Evolutionary conservation across 2,888 invertebrate species (phyloP), one percentile per base, ranked within the genome.

Genomic region (Caenorhabditis uteleia): DNA sequence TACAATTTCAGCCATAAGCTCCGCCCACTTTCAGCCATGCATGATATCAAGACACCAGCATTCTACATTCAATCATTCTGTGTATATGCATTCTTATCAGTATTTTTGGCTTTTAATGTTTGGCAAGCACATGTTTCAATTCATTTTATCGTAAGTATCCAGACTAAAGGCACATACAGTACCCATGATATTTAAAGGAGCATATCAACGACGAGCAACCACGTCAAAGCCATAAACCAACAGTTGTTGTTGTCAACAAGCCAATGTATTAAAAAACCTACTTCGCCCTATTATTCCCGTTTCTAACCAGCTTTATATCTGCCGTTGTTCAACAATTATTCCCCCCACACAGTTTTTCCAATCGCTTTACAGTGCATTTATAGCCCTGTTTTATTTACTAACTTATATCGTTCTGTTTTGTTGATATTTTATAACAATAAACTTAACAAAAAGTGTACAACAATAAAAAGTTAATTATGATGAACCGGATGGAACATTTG

Each of bases 91-190:
- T 56, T 58, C 16, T 55, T 81, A 21, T 31, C 70, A 18, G 43
- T 55, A 2, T 81, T 81, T 65, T 56, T 77, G 47, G 12, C 57
- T n/a, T 81, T 70, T 68, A 82, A 79, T 54, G 44, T 71, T 14
- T 81, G 81, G 81, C 81, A 81, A 66, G 68, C 73, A n/a, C 43
- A 50, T n/a, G 73, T 78, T 34, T 50, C 77, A n/a, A 59, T 74
- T 49, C 51, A 76, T 33, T 79, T 62, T 49, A 66, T 62, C 39
- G 65, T 65, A 31, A 54, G 57, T 49, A 20, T 12, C 3, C n/a
- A n/a, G n/a, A n/a, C n/a, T n/a, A 14, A 10, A 5, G n/a, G n/a
- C n/a, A n/a, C n/a, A n/a, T n/a, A n/a, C n/a, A n/a, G n/a, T n/a
- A n/a, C n/a, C n/a, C n/a, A n/a, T n/a, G n/a, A n/a, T n/a, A 18